Evolutionary conservation across 2,888 invertebrate genomes (phyloP).

Genomic region (Machimus atricapillus): DNA sequence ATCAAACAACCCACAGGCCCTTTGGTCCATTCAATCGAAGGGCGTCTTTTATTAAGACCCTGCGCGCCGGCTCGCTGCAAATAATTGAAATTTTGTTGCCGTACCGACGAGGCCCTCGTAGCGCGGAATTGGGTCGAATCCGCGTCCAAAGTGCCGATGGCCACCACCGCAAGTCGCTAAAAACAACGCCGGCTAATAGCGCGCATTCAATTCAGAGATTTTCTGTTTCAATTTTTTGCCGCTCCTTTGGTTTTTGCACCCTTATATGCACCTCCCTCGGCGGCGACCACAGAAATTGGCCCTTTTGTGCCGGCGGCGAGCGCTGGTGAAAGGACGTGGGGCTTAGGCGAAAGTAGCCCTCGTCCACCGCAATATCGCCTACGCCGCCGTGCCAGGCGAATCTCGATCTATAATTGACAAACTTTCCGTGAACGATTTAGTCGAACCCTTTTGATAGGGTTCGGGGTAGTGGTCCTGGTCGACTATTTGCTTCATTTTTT

Average conservation of each 20-base stretch:
- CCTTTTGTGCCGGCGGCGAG: not conserved
- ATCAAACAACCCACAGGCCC: not conserved
- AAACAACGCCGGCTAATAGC: not conserved
- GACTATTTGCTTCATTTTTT: not conserved
- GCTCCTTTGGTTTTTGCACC: not conserved
- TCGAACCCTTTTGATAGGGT: not conserved
- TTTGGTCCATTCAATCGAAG: not conserved
- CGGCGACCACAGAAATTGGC: not conserved
- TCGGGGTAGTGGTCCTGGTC: not conserved
- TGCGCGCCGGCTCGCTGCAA: not conserved
- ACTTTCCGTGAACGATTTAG: slow-evolving; percentile 23
- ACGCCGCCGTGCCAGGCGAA: not conserved
- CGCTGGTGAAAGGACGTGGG: not conserved
- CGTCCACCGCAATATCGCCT: not conserved
- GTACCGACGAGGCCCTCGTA: not conserved
- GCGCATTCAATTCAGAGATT: not conserved
- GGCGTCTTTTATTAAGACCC: not conserved
- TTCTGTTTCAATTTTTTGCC: not conserved
- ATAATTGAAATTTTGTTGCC: slow-evolving; percentile 7
- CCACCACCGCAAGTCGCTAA: not conserved
- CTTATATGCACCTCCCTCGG: not conserved
- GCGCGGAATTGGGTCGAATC: not conserved
- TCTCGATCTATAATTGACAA: slow-evolving; percentile 31
- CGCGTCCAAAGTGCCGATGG: not conserved
- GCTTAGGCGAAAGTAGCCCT: not conserved